Conservation (phyloP, 2,113 vertebrate genomes). For the Oryctolagus cuniculus region DNA sequence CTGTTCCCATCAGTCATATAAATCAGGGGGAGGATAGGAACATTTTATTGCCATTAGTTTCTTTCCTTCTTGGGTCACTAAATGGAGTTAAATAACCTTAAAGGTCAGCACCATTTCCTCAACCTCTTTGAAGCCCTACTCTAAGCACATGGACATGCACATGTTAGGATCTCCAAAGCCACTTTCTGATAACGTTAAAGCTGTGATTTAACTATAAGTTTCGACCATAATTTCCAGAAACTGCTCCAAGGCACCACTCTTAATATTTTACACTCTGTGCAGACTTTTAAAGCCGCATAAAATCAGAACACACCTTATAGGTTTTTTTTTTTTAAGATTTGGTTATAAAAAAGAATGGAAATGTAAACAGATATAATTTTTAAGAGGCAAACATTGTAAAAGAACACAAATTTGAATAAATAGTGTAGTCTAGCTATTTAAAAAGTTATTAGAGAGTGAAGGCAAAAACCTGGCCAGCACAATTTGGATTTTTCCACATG, state of each 20-base stretch:
- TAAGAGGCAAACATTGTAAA: background rate
- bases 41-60: background rate
- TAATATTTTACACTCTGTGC: background rate
- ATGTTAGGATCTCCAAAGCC: background rate
- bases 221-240: background rate
- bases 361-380: constrained; percentile 42
- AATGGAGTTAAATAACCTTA: background rate
- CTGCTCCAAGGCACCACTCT: background rate
- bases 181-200: background rate
- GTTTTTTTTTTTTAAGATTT: constrained; percentile 22
- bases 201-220: background rate
- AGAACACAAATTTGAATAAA: constrained; percentile 17
- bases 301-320: constrained; percentile 12
- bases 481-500: background rate
- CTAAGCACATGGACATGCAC: background rate
- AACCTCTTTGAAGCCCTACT: background rate
- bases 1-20: too few relatives aligned
- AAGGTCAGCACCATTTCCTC: background rate
- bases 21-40: too few relatives aligned
- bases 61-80: background rate
- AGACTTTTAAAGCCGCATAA: constrained; percentile 12
- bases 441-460: background rate
- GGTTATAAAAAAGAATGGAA: constrained; percentile 57
- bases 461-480: background rate
- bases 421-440: background rate